Evolutionary conservation across 2,888 invertebrate genomes (phyloP).

Genomic region (Agrotis ipsilon): DNA sequence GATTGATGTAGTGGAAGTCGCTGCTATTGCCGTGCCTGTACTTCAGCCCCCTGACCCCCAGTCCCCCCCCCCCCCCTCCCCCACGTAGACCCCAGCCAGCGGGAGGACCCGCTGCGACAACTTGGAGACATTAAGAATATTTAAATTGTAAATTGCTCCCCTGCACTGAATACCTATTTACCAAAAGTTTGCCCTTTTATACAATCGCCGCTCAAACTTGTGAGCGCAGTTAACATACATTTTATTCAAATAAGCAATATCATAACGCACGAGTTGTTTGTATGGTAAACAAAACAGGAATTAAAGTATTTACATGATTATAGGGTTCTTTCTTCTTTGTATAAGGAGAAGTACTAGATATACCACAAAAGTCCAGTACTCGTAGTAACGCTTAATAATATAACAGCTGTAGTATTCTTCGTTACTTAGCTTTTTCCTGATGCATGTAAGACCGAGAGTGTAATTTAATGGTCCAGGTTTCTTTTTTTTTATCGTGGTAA

Average conservation of each 20-base stretch:
- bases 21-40: constrained; percentile 66
- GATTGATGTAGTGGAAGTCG: constrained; percentile 91
- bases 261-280: constrained; percentile 50
- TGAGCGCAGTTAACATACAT: constrained; percentile 64
- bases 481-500: too few relatives aligned
- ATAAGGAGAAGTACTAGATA: too few relatives aligned
- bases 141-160: constrained; percentile 90
- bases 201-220: constrained; percentile 71
- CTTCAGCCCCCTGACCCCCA: constrained; percentile 65
- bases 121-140: constrained; percentile 91
- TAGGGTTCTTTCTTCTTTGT: too few relatives aligned
- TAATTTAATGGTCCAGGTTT: too few relatives aligned
- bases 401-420: too few relatives aligned
- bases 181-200: constrained; percentile 82
- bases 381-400: too few relatives aligned
- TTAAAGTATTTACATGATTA: constrained; percentile 53
- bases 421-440: too few relatives aligned
- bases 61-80: constrained; percentile 65
- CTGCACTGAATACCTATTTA: constrained; percentile 90
- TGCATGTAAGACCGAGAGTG: too few relatives aligned
- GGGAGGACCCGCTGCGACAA: constrained; percentile 77
- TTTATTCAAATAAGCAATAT: constrained; percentile 63
- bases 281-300: constrained; percentile 51
- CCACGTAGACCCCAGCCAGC: constrained; percentile 55
- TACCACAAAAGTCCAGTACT: too few relatives aligned